Conservation (phyloP, 1,140 invertebrate genomes). For the Pseudachorutes palmiensis region DNA sequence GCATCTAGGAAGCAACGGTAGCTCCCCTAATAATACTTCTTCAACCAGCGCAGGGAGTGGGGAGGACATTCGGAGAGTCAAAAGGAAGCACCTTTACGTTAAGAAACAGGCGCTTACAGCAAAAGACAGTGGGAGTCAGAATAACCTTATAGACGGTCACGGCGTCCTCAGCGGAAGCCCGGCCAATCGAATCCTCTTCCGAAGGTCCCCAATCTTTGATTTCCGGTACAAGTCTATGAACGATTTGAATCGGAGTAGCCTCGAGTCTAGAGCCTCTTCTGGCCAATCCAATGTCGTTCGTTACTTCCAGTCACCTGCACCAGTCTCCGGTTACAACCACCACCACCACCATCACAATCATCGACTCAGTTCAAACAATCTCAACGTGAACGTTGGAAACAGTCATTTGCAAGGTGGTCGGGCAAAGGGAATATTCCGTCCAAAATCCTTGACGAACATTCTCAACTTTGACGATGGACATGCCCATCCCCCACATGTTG, state of each 20-base stretch:
- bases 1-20: background rate
- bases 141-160: conserved; percentile 1
- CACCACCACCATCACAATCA: background rate
- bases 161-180: conserved; percentile 27
- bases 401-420: background rate
- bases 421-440: conserved; percentile 4
- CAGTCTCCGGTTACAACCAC: background rate
- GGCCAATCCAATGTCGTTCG: background rate
- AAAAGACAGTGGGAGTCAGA: conserved; percentile 2
- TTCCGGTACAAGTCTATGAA: conserved; percentile 38
- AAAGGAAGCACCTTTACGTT: conserved; percentile 23
- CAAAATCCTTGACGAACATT: background rate
- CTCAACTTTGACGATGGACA: too few relatives aligned
- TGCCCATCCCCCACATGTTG: too few relatives aligned
- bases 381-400: background rate
- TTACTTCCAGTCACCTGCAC: background rate
- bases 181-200: conserved; percentile 30
- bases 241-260: conserved; percentile 30
- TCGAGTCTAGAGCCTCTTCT: conserved; percentile 27
- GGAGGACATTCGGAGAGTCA: background rate
- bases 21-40: conserved; percentile 23
- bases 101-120: conserved; percentile 17
- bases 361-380: background rate
- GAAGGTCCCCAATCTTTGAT: conserved; percentile 35
- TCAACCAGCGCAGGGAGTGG: conserved; percentile 8